These are phyloP conservation scores for Tetramorium parvispinum DNA, from an alignment of 1,140 invertebrate genomes.

Conservation along the genomic window DNA sequence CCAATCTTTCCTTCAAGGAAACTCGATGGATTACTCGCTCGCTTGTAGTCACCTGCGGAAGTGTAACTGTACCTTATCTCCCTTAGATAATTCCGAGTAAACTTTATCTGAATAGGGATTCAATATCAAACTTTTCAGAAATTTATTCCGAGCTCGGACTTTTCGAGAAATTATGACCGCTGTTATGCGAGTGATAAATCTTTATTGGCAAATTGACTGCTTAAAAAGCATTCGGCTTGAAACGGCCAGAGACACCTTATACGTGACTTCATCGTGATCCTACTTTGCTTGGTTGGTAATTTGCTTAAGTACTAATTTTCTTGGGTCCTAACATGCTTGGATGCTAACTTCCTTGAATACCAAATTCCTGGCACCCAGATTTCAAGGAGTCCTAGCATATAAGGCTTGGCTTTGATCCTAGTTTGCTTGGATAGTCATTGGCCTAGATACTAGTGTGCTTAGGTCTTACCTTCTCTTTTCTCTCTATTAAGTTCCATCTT, in stretches of 20 bases:
- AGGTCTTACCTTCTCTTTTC: neutral
- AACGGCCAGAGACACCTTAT: neutral
- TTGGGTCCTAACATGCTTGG: slow-evolving; percentile 35
- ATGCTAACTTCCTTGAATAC: slow-evolving; percentile 32
- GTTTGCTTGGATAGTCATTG: slow-evolving; percentile 44
- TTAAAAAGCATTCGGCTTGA: neutral
- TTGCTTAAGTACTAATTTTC: slow-evolving; percentile 58
- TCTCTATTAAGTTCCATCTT: neutral
- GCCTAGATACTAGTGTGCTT: slow-evolving; percentile 28
- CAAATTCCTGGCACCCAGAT: slow-evolving; percentile 52
- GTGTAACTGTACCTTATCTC: neutral
- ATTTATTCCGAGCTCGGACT: neutral
- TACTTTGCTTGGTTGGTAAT: slow-evolving; percentile 15
- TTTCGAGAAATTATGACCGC: neutral
- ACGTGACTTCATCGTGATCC: neutral
- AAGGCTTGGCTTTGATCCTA: slow-evolving; percentile 56
- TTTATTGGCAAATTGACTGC: neutral
- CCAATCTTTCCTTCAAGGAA: slow-evolving; percentile 33
- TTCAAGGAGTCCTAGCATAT: slow-evolving; percentile 42
- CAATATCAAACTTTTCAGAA: neutral
- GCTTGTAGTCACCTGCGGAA: neutral
- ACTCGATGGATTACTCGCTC: slow-evolving; percentile 23
- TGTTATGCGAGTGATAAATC: no score
- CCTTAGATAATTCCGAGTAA: slow-evolving; percentile 4
- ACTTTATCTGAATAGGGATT: slow-evolving; percentile 14